Evolutionary conservation across 1,140 invertebrate genomes (phyloP).

Genomic region (Hyles euphorbiae): DNA sequence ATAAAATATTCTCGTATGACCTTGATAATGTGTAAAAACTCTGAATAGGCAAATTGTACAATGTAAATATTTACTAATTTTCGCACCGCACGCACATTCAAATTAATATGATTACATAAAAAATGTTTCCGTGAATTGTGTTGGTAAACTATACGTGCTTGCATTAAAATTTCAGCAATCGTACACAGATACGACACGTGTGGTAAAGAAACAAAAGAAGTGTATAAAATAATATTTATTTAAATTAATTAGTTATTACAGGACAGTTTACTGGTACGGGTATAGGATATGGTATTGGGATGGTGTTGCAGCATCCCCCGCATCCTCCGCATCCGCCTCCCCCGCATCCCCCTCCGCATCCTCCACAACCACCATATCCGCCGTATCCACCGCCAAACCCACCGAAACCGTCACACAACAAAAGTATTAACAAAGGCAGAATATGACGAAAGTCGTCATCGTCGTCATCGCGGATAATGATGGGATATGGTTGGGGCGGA

Average conservation of each 20-base stretch:
- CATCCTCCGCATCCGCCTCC: slow-evolving; percentile 9
- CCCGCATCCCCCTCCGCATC: slow-evolving; percentile 20
- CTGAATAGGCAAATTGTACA: too few relatives aligned
- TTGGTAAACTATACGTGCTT: neutral
- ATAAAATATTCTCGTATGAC: neutral
- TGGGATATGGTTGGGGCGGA: slow-evolving; percentile 28
- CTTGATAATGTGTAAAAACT: neutral
- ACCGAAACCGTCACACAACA: slow-evolving; percentile 27
- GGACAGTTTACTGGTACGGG: slow-evolving; percentile 32
- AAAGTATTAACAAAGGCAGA: slow-evolving; percentile 36
- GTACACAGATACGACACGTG: neutral
- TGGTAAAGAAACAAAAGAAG: neutral
- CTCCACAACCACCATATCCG: slow-evolving; percentile 14
- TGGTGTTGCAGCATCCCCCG: slow-evolving; percentile 15
- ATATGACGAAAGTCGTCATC: slow-evolving; percentile 31
- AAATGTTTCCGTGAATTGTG: too few relatives aligned
- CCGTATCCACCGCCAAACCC: slow-evolving; percentile 13
- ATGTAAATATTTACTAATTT: too few relatives aligned
- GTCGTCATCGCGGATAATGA: slow-evolving; percentile 30
- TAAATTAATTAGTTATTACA: slow-evolving; percentile 15
- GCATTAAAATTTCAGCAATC: neutral
- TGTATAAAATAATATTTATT: neutral
- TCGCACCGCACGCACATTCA: too few relatives aligned
- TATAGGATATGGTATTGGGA: slow-evolving; percentile 46
- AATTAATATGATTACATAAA: too few relatives aligned